These are phyloP conservation scores for Meteorus colon DNA, from an alignment of 2,888 invertebrate genomes.

Conservation along the genomic window DNA sequence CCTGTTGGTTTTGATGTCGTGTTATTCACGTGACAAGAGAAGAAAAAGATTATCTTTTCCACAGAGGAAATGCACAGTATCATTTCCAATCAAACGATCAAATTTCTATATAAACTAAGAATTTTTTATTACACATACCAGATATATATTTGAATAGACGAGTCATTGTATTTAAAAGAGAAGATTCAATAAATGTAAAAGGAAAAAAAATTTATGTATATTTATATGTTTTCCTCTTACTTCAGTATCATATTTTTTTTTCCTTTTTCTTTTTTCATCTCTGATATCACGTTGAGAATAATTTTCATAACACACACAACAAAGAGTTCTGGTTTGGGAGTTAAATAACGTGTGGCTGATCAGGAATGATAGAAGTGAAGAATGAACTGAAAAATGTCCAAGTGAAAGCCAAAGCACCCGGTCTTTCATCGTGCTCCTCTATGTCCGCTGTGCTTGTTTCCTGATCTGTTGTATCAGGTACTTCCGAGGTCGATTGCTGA, in stretches of 20 bases:
- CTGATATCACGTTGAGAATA: background rate
- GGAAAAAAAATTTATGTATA: background rate
- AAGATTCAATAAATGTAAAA: background rate
- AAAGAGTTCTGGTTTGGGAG: background rate
- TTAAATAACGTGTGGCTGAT: slow-evolving; percentile 82
- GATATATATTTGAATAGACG: background rate
- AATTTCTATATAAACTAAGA: background rate
- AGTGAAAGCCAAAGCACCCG: slow-evolving; percentile 82
- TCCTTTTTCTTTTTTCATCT: background rate
- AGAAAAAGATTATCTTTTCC: background rate
- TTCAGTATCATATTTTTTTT: background rate
- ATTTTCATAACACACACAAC: background rate
- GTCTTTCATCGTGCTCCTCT: slow-evolving; percentile 74
- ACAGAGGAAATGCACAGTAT: background rate
- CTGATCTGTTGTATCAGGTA: slow-evolving; percentile 51
- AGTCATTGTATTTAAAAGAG: background rate
- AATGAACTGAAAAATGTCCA: slow-evolving; percentile 95
- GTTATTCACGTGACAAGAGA: background rate
- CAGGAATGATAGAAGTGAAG: slow-evolving; percentile 95
- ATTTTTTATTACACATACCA: slow-evolving; percentile 6
- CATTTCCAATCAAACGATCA: background rate
- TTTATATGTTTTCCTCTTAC: background rate
- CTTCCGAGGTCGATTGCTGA: slow-evolving; percentile 52
- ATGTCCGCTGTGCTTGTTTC: slow-evolving; percentile 66
- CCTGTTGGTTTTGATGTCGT: background rate